A percentile compares a stretch with the other conserved stretches of the same genome.
Conservation (phyloP, 2,797 vertebrate genomes). For the Merluccius polli region DNA sequence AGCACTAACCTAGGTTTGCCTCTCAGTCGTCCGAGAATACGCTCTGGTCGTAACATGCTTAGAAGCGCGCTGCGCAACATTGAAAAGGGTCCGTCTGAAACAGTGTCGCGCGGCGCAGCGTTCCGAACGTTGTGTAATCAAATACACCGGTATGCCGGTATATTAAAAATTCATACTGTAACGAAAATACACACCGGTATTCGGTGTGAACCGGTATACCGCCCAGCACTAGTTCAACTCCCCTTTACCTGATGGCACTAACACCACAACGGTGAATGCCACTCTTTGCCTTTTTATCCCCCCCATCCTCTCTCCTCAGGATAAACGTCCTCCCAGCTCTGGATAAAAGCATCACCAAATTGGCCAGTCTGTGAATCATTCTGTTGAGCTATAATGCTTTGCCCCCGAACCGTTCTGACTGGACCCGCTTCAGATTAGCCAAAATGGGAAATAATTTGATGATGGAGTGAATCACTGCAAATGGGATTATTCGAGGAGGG, state of each 20-base stretch:
- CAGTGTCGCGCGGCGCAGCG: no score
- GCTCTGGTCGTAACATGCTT: no score
- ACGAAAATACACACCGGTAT: no score
- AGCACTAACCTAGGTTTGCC: no score
- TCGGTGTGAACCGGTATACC: no score
- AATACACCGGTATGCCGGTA: no score
- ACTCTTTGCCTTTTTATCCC: background rate
- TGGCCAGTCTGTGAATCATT: background rate
- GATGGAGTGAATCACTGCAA: conserved; percentile 28
- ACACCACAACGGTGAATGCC: background rate
- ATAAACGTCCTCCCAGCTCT: background rate
- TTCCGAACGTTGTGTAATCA: no score
- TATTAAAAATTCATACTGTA: no score
- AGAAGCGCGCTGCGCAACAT: no score
- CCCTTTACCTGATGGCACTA: background rate
- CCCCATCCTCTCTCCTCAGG: background rate
- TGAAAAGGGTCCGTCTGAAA: no score
- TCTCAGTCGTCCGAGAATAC: no score
- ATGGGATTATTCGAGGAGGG: conserved; percentile 36
- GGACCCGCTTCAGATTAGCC: conserved; percentile 13
- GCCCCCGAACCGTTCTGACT: background rate
- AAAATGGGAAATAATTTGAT: conserved; percentile 25
- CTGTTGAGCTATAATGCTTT: conserved; percentile 6
- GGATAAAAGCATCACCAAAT: conserved; percentile 5
- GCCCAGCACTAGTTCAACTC: no score